Percentiles rank a stretch among this genome's conserved stretches.
phyloP scores from a whole-genome alignment of 2,888 invertebrate genomes.

The Sminthurides aquaticus region DNA sequence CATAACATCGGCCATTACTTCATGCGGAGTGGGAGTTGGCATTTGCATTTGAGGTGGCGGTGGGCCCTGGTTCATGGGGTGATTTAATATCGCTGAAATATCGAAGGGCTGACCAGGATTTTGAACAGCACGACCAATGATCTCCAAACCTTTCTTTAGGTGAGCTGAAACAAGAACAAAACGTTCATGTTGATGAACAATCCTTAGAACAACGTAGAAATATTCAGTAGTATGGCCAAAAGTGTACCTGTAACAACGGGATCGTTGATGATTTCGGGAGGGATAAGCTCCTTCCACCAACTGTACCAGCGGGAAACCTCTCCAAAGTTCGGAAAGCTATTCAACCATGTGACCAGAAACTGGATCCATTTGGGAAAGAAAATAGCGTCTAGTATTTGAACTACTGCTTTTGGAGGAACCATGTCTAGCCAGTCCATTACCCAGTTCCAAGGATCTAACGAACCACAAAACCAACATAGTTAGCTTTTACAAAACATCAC shows the following conservation, averaged over 20 bases:
- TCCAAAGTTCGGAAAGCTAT: slow-evolving; percentile 78
- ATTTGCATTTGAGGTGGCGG: slow-evolving; percentile 48
- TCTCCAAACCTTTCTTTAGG: slow-evolving; percentile 81
- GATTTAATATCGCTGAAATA: slow-evolving; percentile 24
- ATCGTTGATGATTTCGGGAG: slow-evolving; percentile 51
- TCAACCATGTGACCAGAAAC: slow-evolving; percentile 66
- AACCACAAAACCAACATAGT: slow-evolving; percentile 23
- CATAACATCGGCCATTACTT: slow-evolving; percentile 55
- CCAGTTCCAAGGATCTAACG: slow-evolving; percentile 81
- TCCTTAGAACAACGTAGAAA: slow-evolving; percentile 4
- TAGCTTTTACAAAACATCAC: slow-evolving; percentile 31
- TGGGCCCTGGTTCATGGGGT: slow-evolving; percentile 43
- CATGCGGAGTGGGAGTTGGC: slow-evolving; percentile 28
- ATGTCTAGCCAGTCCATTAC: slow-evolving; percentile 89
- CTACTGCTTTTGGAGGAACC: slow-evolving; percentile 68
- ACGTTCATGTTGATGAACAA: background rate
- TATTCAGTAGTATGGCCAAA: too few species aligned
- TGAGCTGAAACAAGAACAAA: slow-evolving; percentile 55
- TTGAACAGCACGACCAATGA: slow-evolving; percentile 78
- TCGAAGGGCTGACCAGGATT: slow-evolving; percentile 44
- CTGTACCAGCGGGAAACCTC: slow-evolving; percentile 83
- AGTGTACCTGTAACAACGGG: slow-evolving; percentile 53
- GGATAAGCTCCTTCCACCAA: slow-evolving; percentile 57
- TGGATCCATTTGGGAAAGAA: slow-evolving; percentile 90
- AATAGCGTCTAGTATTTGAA: slow-evolving; percentile 70